A percentile compares a stretch with the other conserved stretches of the same genome.
Evolutionary conservation across 2,888 invertebrate species (phyloP).

Genomic region (Lepidochrysops patricia): DNA sequence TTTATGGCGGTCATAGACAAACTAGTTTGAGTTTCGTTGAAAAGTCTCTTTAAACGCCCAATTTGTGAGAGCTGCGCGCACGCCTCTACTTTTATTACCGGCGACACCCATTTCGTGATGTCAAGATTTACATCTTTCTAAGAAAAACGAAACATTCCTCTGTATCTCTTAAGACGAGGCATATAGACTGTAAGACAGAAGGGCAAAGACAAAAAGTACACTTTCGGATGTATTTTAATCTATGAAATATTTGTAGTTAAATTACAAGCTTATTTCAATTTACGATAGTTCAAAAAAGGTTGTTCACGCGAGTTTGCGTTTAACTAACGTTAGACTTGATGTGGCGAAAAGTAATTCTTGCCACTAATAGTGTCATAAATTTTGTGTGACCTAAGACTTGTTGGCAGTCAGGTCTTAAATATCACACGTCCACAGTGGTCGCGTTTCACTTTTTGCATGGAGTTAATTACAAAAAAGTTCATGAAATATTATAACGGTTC

Average conservation of each 20-base stretch:
- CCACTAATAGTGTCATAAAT: slow-evolving; percentile 1
- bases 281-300: too few relatives aligned
- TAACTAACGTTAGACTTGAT: background rate
- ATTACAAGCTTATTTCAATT: background rate
- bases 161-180: too few relatives aligned
- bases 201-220: too few relatives aligned
- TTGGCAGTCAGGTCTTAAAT: background rate
- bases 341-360: background rate
- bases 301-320: background rate
- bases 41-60: slow-evolving; percentile 65
- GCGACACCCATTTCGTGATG: slow-evolving; percentile 58
- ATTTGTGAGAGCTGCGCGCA: slow-evolving; percentile 66
- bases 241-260: too few relatives aligned
- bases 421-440: background rate
- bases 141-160: background rate
- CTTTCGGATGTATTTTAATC: too few relatives aligned
- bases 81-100: slow-evolving; percentile 71
- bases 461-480: background rate
- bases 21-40: slow-evolving; percentile 62
- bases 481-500: background rate
- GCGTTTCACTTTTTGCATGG: background rate
- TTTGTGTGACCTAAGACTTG: background rate
- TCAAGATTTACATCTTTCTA: slow-evolving; percentile 14
- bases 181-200: too few relatives aligned
- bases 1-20: slow-evolving; percentile 58